phyloP scores from a whole-genome alignment of 2,888 invertebrate species.

The Papilio elwesi region DNA sequence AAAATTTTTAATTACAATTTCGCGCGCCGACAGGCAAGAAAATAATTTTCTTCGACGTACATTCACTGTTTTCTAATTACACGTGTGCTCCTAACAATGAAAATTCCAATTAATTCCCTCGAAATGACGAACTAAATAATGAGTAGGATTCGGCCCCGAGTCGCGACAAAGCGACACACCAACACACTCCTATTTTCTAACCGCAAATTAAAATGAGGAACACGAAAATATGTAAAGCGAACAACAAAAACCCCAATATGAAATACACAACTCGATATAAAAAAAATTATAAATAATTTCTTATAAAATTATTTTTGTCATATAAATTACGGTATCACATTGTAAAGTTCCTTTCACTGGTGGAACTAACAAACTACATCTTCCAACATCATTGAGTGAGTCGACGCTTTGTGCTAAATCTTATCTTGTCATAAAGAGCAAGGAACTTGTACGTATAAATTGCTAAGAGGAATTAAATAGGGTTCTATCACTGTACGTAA shows the following conservation, averaged over 20 bases:
- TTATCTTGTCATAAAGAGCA: too few species aligned
- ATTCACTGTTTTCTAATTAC: conserved; percentile 69
- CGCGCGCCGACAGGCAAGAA: conserved; percentile 52
- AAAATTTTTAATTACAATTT: conserved; percentile 51
- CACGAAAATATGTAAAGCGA: conserved; percentile 69
- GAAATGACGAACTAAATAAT: conserved; percentile 68
- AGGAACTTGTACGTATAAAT: too few species aligned
- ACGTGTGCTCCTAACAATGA: conserved; percentile 71
- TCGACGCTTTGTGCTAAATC: too few species aligned
- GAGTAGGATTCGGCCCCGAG: conserved; percentile 44
- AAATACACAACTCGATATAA: conserved; percentile 54
- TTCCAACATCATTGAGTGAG: too few species aligned
- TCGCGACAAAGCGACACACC: conserved; percentile 58
- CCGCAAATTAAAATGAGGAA: conserved; percentile 72
- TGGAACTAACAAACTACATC: too few species aligned
- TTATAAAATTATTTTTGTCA: too few species aligned
- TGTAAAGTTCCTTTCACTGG: too few species aligned
- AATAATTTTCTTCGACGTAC: conserved; percentile 61
- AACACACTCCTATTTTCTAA: conserved; percentile 57
- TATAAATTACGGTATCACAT: too few species aligned
- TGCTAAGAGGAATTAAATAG: too few species aligned
- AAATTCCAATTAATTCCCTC: conserved; percentile 75
- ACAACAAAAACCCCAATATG: conserved; percentile 64
- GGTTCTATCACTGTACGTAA: too few species aligned
- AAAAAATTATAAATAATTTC: not conserved